Conservation (phyloP, 2,113 vertebrate genomes). For the Dinomys branickii region DNA sequence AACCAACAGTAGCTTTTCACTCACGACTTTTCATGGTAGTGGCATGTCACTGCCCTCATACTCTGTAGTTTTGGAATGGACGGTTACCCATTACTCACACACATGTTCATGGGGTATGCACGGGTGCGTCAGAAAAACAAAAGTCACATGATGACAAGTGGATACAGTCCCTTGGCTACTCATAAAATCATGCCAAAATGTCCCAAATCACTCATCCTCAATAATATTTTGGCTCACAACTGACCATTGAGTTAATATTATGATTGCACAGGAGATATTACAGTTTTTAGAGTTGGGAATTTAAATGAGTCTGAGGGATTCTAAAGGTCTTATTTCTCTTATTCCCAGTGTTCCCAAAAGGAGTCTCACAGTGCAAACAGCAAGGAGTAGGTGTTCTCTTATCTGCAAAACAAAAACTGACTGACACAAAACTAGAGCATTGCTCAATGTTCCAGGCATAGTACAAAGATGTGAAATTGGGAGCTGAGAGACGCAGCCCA, state of each 20-base stretch:
- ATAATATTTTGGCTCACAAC: neutral
- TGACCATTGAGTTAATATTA: neutral
- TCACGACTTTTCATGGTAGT: neutral
- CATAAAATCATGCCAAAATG: neutral
- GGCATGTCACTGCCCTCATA: too few species aligned
- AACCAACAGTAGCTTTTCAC: neutral
- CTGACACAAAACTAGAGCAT: neutral
- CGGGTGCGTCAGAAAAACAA: neutral
- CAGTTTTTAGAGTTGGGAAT: conserved; percentile 30
- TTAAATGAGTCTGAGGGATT: neutral
- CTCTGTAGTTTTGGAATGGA: fast-evolving
- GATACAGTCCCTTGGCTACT: neutral
- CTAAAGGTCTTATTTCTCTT: conserved; percentile 14
- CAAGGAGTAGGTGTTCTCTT: neutral
- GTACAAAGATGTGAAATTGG: neutral
- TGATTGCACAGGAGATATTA: conserved; percentile 25
- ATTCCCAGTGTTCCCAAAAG: neutral
- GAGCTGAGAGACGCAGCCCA: neutral
- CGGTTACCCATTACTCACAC: fast-evolving
- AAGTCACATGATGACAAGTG: neutral
- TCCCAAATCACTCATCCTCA: neutral
- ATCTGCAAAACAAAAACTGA: neutral
- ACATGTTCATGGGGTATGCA: neutral
- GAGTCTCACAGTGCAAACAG: neutral
- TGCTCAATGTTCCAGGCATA: fast-evolving